phyloP scores from a whole-genome alignment of 2,888 invertebrate species.

The Philhelius pedissequus region DNA sequence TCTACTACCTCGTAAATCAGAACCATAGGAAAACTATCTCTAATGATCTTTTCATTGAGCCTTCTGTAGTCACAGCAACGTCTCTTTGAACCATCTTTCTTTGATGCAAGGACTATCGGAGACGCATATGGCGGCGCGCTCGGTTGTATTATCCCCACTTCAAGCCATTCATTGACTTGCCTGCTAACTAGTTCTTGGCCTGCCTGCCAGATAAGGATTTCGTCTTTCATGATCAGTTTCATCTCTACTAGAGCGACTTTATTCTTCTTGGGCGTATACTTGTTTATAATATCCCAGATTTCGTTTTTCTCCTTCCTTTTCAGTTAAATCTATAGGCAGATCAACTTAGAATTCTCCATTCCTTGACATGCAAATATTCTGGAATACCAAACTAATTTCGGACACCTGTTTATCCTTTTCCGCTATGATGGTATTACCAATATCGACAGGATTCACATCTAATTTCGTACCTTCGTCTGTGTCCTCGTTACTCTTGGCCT shows the following conservation, averaged over 20 bases:
- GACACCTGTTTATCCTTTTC: no score
- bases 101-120: constrained; percentile 26
- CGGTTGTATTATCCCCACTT: constrained; percentile 38
- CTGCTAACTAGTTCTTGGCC: neutral
- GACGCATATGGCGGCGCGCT: constrained; percentile 58
- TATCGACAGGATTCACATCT: no score
- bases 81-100: constrained; percentile 38
- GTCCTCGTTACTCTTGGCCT: no score
- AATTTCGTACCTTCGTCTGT: no score
- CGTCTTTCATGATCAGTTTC: neutral
- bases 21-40: constrained; percentile 25
- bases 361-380: no score
- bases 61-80: constrained; percentile 51
- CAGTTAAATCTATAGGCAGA: neutral
- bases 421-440: no score
- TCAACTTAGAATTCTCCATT: neutral
- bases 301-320: neutral
- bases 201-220: neutral
- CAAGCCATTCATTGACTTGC: constrained; percentile 56
- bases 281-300: neutral
- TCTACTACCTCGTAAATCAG: constrained; percentile 68
- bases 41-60: constrained; percentile 39
- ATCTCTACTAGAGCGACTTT: neutral
- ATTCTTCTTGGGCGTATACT: neutral
- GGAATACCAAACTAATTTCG: no score